Evolutionary conservation across 2,797 vertebrate genomes (phyloP).

Genomic region (Meriones psammophilus): DNA sequence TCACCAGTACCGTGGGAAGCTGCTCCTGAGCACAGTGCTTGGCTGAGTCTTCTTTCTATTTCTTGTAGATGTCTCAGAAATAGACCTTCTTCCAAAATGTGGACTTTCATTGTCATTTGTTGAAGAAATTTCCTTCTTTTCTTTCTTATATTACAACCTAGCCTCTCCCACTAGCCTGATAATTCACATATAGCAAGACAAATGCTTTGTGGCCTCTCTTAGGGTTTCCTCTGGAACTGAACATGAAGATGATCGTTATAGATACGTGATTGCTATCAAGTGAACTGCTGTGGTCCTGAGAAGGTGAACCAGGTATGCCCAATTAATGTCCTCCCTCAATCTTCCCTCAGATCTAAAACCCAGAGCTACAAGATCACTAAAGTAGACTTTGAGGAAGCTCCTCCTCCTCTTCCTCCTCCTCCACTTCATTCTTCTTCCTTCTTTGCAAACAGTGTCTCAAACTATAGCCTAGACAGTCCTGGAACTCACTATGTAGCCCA

Average conservation of each 20-base stretch:
- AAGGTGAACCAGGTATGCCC: not conserved
- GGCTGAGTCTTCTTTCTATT: not conserved
- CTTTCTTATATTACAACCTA: not conserved
- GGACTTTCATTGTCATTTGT: not conserved
- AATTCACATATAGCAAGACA: not conserved
- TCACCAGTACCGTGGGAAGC: not conserved
- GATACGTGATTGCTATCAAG: not conserved
- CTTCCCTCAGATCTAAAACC: constrained; percentile 11
- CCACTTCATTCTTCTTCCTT: not conserved
- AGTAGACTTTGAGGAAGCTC: not conserved
- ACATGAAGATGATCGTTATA: not conserved
- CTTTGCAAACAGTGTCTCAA: not conserved
- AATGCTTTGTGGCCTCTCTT: not conserved
- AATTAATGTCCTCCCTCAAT: not conserved
- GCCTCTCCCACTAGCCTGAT: not conserved
- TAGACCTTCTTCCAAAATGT: not conserved
- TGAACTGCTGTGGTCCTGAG: not conserved
- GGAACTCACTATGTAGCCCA: not conserved
- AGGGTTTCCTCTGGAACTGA: not conserved
- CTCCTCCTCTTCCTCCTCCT: not conserved
- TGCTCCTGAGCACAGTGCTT: not conserved
- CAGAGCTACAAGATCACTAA: not conserved
- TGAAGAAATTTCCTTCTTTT: constrained; percentile 24
- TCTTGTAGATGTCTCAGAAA: not conserved
- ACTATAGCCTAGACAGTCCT: not conserved